Evolutionary conservation across 2,797 vertebrate species (phyloP), one percentile per base, ranked within the genome.

Genomic region (Neoniphon sammara): DNA sequence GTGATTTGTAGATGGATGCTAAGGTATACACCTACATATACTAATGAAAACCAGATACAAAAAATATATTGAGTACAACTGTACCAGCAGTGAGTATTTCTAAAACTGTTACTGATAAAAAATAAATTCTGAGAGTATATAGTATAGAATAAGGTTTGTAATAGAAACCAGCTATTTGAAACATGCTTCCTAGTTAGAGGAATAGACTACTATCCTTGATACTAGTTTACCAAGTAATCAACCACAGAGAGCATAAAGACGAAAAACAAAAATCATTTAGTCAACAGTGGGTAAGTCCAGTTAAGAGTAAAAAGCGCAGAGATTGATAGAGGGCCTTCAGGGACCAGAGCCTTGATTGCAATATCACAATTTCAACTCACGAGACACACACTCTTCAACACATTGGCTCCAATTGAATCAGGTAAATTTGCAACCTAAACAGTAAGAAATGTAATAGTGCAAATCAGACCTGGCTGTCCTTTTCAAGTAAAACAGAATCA

Each of bases 161-260:
- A 98, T 96, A 97, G 96, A 98, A 96, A 97, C 95, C 97, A 98
- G 96, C 97, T 98, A 96, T 97, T 96, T 94, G 91, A 95, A 94
- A 95, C 96, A 96, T 93, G 94, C 95, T 78, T 87, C 87, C 84
- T 84, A 88, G 63, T 90, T 82, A 85, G 70, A 80, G 81, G 84
- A 75, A 70, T 75, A 65, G 20, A 21, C 83, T 68, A 81, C 80
- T 86, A 82, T 70, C 81, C 78, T 84, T 77, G 82, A 75, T 83
- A 85, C 89, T 89, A 88, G 86, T 89, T 87, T 73, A 86, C 70
- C 73, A 89, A 77, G 90, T 93, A 92, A 94, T 91, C 76, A 84
- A 81, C 87, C 82, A 78, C 72, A 83, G 81, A 94, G 93, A 95
- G 94, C 93, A 92, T 91, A 90, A 84, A 84, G 70, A 88, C 42